Conservation (phyloP, 1,140 invertebrate genomes). For the Drosophila asahinai region DNA sequence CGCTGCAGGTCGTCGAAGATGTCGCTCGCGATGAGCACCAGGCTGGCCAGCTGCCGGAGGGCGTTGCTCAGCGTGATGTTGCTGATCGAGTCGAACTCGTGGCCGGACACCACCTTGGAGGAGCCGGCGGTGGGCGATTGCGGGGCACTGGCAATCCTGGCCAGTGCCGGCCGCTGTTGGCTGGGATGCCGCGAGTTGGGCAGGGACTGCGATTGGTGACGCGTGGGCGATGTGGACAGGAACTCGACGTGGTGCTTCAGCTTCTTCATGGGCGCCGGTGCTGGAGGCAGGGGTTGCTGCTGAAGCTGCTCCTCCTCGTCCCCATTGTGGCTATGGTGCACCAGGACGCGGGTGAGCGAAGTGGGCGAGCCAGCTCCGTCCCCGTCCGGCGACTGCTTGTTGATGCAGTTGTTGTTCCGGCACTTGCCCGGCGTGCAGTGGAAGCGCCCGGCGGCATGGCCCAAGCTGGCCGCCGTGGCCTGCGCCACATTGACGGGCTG, state of each 20-base stretch:
- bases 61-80: slow-evolving; percentile 92
- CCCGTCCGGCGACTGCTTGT: slow-evolving; percentile 59
- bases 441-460: slow-evolving; percentile 71
- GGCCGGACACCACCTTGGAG: slow-evolving; percentile 85
- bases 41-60: slow-evolving; percentile 91
- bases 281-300: slow-evolving; percentile 58
- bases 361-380: slow-evolving; percentile 36
- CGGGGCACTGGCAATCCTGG: slow-evolving; percentile 56
- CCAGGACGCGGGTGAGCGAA: slow-evolving; percentile 45
- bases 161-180: slow-evolving; percentile 56
- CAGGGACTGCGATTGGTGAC: slow-evolving; percentile 63
- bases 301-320: slow-evolving; percentile 30
- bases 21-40: slow-evolving; percentile 91
- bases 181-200: slow-evolving; percentile 70
- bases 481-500: slow-evolving; percentile 89
- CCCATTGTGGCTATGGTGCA: slow-evolving; percentile 45
- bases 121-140: slow-evolving; percentile 67
- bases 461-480: slow-evolving; percentile 86
- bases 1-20: slow-evolving; percentile 91
- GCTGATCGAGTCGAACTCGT: slow-evolving; percentile 90
- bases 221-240: slow-evolving; percentile 65
- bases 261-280: slow-evolving; percentile 74
- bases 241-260: slow-evolving; percentile 81
- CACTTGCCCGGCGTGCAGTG: slow-evolving; percentile 78
- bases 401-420: slow-evolving; percentile 83